phyloP scores from a whole-genome alignment of 92 coral and sea anemone species.

The Actinernus sp. region DNA sequence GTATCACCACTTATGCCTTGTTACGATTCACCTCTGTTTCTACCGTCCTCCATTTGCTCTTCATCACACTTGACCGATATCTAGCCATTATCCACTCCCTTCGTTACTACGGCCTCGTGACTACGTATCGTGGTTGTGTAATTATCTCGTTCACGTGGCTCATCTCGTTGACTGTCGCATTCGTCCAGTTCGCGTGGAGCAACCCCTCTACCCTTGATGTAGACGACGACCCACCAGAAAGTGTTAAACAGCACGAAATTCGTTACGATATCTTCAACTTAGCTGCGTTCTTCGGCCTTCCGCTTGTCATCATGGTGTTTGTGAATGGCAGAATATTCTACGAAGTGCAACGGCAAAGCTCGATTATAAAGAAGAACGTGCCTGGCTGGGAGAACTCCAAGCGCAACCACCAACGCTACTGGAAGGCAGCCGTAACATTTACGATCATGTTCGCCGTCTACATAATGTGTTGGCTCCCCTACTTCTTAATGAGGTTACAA shows the following conservation, averaged over 20 bases:
- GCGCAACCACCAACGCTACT: slow-evolving; percentile 14
- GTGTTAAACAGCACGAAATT: not conserved
- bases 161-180: slow-evolving; percentile 34
- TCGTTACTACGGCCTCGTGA: slow-evolving; percentile 65
- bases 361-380: slow-evolving; percentile 17
- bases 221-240: slow-evolving; percentile 5
- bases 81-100: slow-evolving; percentile 67
- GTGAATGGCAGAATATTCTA: slow-evolving; percentile 39
- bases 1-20: slow-evolving; percentile 44
- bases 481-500: slow-evolving; percentile 36
- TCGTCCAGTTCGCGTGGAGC: slow-evolving; percentile 55
- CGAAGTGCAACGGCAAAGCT: slow-evolving; percentile 49
- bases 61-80: slow-evolving; percentile 67
- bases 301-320: slow-evolving; percentile 41
- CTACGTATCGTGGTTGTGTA: slow-evolving; percentile 32
- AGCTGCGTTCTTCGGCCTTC: slow-evolving; percentile 33
- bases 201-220: slow-evolving; percentile 13
- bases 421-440: slow-evolving; percentile 45
- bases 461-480: slow-evolving; percentile 50
- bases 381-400: slow-evolving; percentile 46
- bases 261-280: slow-evolving; percentile 37
- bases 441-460: slow-evolving; percentile 27
- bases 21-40: slow-evolving; percentile 73
- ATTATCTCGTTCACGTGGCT: slow-evolving; percentile 31
- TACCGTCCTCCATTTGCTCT: slow-evolving; percentile 45